These are phyloP conservation scores for Caenorhabditis latens DNA, from an alignment of 1,140 invertebrate genomes.

Conservation along the genomic window DNA sequence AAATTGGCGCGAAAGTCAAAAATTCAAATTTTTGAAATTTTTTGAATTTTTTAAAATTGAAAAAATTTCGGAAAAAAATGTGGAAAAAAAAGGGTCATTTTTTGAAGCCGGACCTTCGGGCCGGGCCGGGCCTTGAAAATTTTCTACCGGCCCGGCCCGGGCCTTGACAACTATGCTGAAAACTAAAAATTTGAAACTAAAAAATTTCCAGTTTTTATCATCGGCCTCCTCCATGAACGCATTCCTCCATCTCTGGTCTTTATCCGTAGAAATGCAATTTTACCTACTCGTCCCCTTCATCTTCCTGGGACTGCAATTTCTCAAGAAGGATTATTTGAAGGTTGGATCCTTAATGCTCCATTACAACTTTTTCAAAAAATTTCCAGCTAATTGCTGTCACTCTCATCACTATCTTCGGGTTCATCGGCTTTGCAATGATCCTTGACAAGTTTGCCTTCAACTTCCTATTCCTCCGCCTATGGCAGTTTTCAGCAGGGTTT, in stretches of 20 bases:
- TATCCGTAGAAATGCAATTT: slow-evolving; percentile 54
- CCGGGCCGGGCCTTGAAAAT: no score
- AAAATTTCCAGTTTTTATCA: slow-evolving; percentile 54
- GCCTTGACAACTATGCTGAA: no score
- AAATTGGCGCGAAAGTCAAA: no score
- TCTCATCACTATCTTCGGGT: neutral
- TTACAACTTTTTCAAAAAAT: no score
- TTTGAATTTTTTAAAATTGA: neutral
- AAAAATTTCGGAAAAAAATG: neutral
- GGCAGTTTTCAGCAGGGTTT: slow-evolving; percentile 53
- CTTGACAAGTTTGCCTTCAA: slow-evolving; percentile 45
- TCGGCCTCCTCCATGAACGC: neutral
- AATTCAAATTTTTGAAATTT: no score
- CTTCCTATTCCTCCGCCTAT: slow-evolving; percentile 16
- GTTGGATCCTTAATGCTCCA: neutral
- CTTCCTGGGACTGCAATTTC: slow-evolving; percentile 25
- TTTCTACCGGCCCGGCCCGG: no score
- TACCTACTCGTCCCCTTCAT: slow-evolving; percentile 48
- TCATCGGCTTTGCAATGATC: slow-evolving; percentile 1
- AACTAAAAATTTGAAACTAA: no score
- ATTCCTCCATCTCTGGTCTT: slow-evolving; percentile 54
- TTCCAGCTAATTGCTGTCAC: neutral
- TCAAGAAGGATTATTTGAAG: slow-evolving; percentile 39
- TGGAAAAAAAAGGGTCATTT: no score
- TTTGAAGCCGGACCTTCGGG: no score